A percentile compares a stretch with the other conserved stretches of the same genome.
Conservation (phyloP, 2,113 vertebrate genomes). For the Tauraco erythrolophus region DNA sequence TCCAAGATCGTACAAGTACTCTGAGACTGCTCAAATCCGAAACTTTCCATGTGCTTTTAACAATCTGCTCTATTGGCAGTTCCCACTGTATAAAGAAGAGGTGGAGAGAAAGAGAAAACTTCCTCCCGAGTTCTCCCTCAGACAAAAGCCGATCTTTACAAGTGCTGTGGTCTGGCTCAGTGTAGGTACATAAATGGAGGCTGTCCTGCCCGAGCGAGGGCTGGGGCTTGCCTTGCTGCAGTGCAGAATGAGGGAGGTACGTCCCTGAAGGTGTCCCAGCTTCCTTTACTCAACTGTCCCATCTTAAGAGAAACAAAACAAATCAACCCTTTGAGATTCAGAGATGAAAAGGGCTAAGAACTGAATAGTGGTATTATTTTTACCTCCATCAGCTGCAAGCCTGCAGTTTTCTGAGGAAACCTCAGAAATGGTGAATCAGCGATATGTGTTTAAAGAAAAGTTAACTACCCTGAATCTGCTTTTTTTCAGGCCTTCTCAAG, state of each 20-base stretch:
- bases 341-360: background rate
- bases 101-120: background rate
- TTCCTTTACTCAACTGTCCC: background rate
- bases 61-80: background rate
- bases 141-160: background rate
- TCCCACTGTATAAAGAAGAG: background rate
- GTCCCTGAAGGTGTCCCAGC: background rate
- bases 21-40: background rate
- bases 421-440: conserved; percentile 30
- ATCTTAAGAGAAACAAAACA: conserved; percentile 26
- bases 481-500: background rate
- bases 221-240: background rate
- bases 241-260: background rate
- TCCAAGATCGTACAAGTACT: background rate
- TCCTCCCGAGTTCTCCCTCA: background rate
- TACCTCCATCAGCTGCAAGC: conserved; percentile 28
- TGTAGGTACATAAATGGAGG: background rate
- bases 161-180: background rate
- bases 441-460: background rate
- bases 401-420: conserved; percentile 33
- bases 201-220: background rate
- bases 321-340: background rate
- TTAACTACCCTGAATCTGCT: background rate
- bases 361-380: conserved; percentile 32
- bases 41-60: background rate